A percentile compares a stretch with the other conserved stretches of the same genome.
phyloP scores from a whole-genome alignment of 2,797 vertebrate genomes.

The Xenops minutus region DNA sequence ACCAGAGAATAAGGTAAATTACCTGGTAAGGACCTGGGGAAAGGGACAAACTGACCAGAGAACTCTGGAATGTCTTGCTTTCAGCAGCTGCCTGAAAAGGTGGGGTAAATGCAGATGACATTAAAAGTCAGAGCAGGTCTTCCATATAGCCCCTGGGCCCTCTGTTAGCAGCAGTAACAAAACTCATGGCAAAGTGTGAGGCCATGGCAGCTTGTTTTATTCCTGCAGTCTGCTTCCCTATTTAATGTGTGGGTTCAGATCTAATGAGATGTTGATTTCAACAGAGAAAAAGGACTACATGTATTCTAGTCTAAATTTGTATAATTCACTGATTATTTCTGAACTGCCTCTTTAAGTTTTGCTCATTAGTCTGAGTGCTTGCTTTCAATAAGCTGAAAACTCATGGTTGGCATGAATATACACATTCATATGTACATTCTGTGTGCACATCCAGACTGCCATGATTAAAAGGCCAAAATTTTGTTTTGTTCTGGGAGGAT shows the following conservation, averaged over 20 bases:
- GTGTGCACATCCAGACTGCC: not conserved
- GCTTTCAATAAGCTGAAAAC: not conserved
- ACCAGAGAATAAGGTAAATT: too few relatives aligned
- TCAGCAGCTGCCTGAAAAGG: not conserved
- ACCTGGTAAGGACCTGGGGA: not conserved
- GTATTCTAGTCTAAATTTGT: not conserved
- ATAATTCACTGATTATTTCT: not conserved
- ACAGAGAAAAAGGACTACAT: not conserved
- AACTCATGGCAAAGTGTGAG: not conserved
- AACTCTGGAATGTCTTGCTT: not conserved
- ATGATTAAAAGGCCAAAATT: not conserved
- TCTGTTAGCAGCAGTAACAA: not conserved
- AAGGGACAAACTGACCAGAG: not conserved
- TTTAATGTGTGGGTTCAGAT: not conserved
- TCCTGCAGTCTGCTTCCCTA: not conserved
- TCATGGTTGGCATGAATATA: not conserved
- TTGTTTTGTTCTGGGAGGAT: not conserved
- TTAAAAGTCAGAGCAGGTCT: not conserved
- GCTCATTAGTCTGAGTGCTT: not conserved
- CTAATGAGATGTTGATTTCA: not conserved
- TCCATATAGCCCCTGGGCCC: too few relatives aligned
- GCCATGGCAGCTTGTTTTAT: not conserved
- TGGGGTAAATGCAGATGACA: not conserved
- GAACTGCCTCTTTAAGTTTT: not conserved
- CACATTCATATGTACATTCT: not conserved